These are phyloP conservation scores for Meloidogyne chitwoodi DNA, from an alignment of 1,140 invertebrate genomes.

Conservation along the genomic window DNA sequence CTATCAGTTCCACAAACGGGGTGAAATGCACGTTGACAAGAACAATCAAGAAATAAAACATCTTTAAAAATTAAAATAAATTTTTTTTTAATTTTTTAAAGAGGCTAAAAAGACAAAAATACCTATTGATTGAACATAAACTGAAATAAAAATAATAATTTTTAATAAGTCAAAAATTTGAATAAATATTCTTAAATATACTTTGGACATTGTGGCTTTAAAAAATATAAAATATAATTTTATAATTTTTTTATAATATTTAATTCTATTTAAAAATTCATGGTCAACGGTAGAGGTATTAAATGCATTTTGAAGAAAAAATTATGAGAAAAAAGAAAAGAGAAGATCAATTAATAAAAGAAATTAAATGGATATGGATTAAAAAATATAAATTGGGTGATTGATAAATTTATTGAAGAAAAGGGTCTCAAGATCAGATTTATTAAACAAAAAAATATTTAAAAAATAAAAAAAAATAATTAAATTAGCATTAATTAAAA, in stretches of 20 bases:
- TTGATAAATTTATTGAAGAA: neutral
- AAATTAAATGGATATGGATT: neutral
- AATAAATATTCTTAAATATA: neutral
- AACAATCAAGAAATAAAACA: conserved; percentile 18
- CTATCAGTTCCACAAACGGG: conserved; percentile 38
- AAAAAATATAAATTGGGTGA: neutral
- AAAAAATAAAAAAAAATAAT: no score
- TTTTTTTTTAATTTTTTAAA: neutral
- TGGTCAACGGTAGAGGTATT: neutral
- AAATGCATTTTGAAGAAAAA: neutral
- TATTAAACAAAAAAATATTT: no score
- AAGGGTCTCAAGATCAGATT: neutral
- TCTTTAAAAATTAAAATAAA: neutral
- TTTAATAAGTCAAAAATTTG: neutral
- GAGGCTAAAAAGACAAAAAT: no score
- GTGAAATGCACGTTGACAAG: conserved; percentile 28
- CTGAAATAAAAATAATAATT: neutral
- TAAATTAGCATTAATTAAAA: no score
- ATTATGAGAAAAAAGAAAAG: neutral
- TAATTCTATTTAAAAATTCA: no score
- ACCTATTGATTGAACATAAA: neutral
- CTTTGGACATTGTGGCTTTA: neutral
- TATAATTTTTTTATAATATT: no score
- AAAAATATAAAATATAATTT: no score
- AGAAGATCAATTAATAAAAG: neutral